phyloP scores from a whole-genome alignment of 2,797 vertebrate species.

The Typhlichthys eigenmanni region DNA sequence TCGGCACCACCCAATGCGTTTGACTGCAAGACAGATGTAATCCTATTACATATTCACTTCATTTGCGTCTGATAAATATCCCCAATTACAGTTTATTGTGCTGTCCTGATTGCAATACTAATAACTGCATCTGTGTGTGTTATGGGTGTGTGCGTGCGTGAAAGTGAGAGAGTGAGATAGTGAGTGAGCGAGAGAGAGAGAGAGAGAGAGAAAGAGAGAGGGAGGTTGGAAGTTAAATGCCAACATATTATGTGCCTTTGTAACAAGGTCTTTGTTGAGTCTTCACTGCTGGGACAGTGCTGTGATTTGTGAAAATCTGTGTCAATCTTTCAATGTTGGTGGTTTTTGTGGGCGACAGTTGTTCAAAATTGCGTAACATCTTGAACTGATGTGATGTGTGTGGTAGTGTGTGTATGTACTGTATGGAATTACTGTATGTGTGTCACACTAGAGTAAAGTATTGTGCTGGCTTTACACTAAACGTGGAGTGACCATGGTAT shows the following conservation, averaged over 20 bases:
- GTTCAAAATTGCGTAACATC: neutral
- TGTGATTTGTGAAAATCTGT: neutral
- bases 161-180: neutral
- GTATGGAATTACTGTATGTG: neutral
- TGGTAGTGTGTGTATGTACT: neutral
- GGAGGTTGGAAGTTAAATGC: conserved; percentile 20
- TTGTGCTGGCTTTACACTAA: no score
- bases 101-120: conserved; percentile 1
- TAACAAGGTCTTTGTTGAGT: conserved; percentile 47
- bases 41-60: neutral
- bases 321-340: neutral
- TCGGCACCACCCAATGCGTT: no score
- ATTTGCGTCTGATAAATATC: conserved; percentile 7
- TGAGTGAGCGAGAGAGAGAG: neutral
- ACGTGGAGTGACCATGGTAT: no score
- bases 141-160: conserved; percentile 1
- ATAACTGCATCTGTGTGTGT: conserved; percentile 6
- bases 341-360: neutral
- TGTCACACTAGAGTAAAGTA: neutral
- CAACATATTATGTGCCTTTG: conserved; percentile 31
- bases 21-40: neutral
- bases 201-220: conserved; percentile 1
- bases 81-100: conserved; percentile 3
- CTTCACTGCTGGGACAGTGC: conserved; percentile 2
- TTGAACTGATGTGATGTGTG: neutral